Base-by-base conservation (phyloP, 2,888 invertebrate species). In the Eupithecia subumbrata region DNA sequence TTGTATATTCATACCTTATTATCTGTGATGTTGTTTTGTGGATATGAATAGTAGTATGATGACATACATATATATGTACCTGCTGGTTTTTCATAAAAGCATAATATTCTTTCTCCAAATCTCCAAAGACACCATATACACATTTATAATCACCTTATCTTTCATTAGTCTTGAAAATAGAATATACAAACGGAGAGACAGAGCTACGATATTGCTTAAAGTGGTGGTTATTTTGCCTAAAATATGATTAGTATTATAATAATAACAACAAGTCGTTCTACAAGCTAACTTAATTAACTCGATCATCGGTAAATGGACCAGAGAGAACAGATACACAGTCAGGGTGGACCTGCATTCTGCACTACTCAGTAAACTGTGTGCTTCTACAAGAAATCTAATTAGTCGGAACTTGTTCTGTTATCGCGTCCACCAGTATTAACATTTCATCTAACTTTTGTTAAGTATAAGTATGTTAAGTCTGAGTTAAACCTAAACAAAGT, bases 371-470 rank as follows among this genome's bases (percentile, higher is more conserved):
- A 25, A 72, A 52, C 52, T 22, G 48, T 56, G 22, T n/a, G 22
- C 37, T n/a, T 11, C 37, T 30, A 48, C 25, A 45, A 63, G 43
- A 48, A 68, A 60, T 30, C 45, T 60, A 43, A 75, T 71, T 69
- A 75, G 25, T 30, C 40, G 18, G 22, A 72, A 76, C 52, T 74
- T 22, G 22, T 60, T 67, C 45, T 67, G 45, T 73, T 76, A 78
- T 73, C 76, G 25, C 74, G 69, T 71, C 37, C 37, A 18, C 71
- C 66, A 75, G 75, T 76, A 66, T 73, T 75, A 40, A 66, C 73
- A 72, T 76, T 76, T 75, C 71, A 76, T 78, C 60, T 63, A 78
- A 76, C 69, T 76, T 76, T 68, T 40, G 45, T 68, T 56, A 25
- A 12, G 25, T 25, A 9, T n/a, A n/a, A n/a, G n/a, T n/a, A n/a